Evolutionary conservation across 2,797 vertebrate genomes (phyloP).

Genomic region (Clarias fuscus): DNA sequence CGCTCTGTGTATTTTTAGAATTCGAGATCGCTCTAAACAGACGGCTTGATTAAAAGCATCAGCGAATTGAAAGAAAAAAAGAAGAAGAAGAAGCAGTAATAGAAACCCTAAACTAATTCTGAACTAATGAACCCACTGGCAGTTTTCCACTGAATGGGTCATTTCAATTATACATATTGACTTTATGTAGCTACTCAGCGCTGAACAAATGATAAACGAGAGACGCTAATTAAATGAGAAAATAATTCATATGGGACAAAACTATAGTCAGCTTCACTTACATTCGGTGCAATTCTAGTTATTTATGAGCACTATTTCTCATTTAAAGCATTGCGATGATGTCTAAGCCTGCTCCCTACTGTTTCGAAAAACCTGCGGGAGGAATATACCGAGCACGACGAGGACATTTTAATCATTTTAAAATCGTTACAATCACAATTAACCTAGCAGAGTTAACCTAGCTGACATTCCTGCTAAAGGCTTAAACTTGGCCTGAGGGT

Average conservation of each 20-base stretch:
- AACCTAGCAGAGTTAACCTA: not conserved
- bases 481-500: not conserved
- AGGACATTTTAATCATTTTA: not conserved
- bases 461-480: not conserved
- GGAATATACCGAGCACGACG: not conserved
- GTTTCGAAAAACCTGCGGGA: not conserved
- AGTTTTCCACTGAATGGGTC: conserved; percentile 26
- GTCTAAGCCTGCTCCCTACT: not conserved
- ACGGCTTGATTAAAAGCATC: conserved; percentile 11
- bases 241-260: not conserved
- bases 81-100: not conserved
- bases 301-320: not conserved
- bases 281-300: not conserved
- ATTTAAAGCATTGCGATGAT: too few relatives aligned
- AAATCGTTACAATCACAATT: not conserved
- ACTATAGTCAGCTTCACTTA: not conserved
- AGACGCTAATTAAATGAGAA: conserved; percentile 14
- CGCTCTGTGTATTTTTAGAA: not conserved
- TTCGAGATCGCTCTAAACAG: not conserved
- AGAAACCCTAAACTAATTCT: conserved; percentile 23
- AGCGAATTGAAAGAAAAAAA: not conserved
- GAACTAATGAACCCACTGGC: conserved; percentile 21
- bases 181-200: conserved; percentile 20
- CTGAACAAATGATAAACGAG: conserved; percentile 33
- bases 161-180: conserved; percentile 24